A percentile compares a stretch with the other conserved stretches of the same genome.
These are phyloP conservation scores for Neodon shergylaensis DNA, from an alignment of 2,113 vertebrate genomes.

Conservation along the genomic window DNA sequence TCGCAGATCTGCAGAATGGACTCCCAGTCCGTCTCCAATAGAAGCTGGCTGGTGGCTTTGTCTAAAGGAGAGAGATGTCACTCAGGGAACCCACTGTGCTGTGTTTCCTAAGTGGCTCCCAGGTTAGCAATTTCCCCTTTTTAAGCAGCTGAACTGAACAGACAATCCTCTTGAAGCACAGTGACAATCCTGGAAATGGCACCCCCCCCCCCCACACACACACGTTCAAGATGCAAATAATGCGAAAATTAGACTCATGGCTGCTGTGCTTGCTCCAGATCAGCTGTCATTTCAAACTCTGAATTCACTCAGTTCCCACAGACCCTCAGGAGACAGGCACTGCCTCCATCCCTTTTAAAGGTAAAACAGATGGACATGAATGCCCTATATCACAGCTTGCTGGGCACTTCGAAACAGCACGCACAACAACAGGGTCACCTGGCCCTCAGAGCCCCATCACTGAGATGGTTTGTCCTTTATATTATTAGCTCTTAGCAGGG, in stretches of 20 bases:
- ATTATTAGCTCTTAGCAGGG: neutral
- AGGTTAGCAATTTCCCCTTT: neutral
- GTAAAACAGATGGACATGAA: neutral
- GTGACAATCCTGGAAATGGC: accelerated
- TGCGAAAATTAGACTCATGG: accelerated
- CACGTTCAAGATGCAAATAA: neutral
- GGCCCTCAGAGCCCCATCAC: neutral
- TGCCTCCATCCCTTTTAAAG: accelerated
- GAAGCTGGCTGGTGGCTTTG: conserved; percentile 98
- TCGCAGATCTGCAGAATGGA: conserved; percentile 99
- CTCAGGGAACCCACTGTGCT: neutral
- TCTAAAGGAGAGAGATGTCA: conserved; percentile 82
- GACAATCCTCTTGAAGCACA: neutral
- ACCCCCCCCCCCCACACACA: no score
- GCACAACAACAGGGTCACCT: neutral
- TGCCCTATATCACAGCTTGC: neutral
- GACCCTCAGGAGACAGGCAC: accelerated
- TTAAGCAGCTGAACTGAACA: neutral
- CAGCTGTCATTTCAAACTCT: neutral
- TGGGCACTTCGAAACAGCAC: neutral
- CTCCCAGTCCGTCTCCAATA: conserved; percentile 99
- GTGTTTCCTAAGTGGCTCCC: neutral
- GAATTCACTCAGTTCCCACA: neutral
- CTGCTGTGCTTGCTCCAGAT: accelerated
- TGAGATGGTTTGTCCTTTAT: neutral